Percentiles rank a stretch among this genome's conserved stretches.
phyloP scores from a whole-genome alignment of 1,140 invertebrate genomes.

The Cepaea nemoralis region DNA sequence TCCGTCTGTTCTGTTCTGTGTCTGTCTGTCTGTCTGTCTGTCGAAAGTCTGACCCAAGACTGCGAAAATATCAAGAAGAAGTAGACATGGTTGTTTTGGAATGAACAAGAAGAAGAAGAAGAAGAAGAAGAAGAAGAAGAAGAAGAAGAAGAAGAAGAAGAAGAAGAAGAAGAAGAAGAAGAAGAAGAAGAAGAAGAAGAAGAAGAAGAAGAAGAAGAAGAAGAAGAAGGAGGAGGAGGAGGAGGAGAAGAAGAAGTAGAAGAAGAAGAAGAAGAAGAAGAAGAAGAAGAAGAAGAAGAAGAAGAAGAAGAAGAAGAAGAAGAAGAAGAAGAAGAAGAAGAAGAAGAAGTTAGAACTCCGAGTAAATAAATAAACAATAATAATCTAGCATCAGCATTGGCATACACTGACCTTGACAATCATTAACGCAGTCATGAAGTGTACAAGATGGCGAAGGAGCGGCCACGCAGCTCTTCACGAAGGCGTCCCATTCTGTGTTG shows the following conservation, averaged over 20 bases:
- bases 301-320: neutral
- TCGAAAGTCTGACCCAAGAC: too few species aligned
- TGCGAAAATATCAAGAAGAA: too few species aligned
- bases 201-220: neutral
- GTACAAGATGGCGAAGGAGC: conserved; percentile 36
- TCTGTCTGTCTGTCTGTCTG: too few species aligned
- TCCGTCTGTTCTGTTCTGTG: too few species aligned
- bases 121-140: neutral
- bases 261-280: neutral
- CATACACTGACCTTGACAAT: conserved; percentile 8
- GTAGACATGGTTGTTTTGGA: too few species aligned
- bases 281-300: too few species aligned
- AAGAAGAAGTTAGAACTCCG: too few species aligned
- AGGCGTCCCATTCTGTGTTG: conserved; percentile 34
- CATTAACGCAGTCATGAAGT: conserved; percentile 3
- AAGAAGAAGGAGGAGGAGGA: neutral
- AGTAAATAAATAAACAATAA: too few species aligned
- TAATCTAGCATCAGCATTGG: too few species aligned
- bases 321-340: too few species aligned
- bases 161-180: neutral
- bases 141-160: neutral
- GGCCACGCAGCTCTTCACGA: conserved; percentile 27
- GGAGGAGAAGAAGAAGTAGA: neutral
- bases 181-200: neutral
- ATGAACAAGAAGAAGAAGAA: too few species aligned